These are phyloP conservation scores for Lamproptera curius DNA, from an alignment of 2,888 invertebrate genomes.

Conservation along the genomic window DNA sequence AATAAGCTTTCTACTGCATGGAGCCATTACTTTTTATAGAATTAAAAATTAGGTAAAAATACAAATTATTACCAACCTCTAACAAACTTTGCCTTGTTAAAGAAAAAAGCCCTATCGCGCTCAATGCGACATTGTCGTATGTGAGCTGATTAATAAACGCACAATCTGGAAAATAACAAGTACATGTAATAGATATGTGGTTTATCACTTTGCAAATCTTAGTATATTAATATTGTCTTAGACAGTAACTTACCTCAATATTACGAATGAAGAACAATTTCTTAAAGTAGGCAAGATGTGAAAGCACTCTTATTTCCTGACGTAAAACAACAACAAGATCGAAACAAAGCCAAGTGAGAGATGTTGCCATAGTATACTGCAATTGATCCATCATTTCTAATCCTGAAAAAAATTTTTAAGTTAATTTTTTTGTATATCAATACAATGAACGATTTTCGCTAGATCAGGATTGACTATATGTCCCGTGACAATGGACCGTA, in stretches of 20 bases:
- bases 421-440: no score
- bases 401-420: no score
- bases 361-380: slow-evolving; percentile 80
- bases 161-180: slow-evolving; percentile 68
- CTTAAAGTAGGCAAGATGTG: slow-evolving; percentile 65
- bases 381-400: slow-evolving; percentile 64
- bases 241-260: slow-evolving; percentile 77
- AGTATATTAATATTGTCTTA: no score
- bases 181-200: no score
- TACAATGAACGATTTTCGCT: no score
- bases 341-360: slow-evolving; percentile 80
- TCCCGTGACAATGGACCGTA: no score
- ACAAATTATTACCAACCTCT: not conserved
- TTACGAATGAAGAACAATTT: slow-evolving; percentile 72
- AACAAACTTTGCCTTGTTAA: slow-evolving; percentile 45
- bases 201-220: no score
- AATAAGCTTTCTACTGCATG: no score
- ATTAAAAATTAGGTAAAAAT: no score
- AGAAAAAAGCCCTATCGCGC: slow-evolving; percentile 77
- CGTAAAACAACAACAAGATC: slow-evolving; percentile 80
- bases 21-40: no score
- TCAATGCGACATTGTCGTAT: slow-evolving; percentile 75
- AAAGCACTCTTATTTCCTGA: slow-evolving; percentile 75
- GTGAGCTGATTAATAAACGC: slow-evolving; percentile 79
- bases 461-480: no score